A percentile compares a stretch with the other conserved stretches of the same genome.
phyloP scores from a whole-genome alignment of 1,140 invertebrate genomes.

The Cepaea nemoralis region DNA sequence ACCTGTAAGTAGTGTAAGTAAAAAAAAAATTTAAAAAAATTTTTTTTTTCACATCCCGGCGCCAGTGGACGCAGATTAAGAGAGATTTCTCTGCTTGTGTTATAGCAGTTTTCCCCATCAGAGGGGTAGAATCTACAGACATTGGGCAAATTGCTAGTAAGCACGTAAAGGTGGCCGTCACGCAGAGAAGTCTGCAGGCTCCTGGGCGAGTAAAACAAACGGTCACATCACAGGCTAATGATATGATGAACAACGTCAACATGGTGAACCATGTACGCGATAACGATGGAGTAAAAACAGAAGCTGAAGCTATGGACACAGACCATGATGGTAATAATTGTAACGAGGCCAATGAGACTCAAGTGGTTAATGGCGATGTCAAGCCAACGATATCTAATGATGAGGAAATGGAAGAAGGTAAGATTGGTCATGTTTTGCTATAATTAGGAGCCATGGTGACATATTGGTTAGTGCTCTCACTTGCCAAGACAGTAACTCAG shows the following conservation, averaged over 20 bases:
- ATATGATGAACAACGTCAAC: slow-evolving; percentile 72
- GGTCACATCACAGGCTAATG: slow-evolving; percentile 69
- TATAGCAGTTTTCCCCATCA: slow-evolving; percentile 57
- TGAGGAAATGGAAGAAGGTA: slow-evolving; percentile 79
- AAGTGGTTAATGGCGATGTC: slow-evolving; percentile 75
- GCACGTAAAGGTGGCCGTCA: slow-evolving; percentile 85
- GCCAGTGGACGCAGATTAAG: slow-evolving; percentile 24
- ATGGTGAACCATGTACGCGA: slow-evolving; percentile 84
- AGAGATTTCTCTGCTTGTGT: slow-evolving; percentile 13
- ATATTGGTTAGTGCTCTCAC: too few relatives aligned
- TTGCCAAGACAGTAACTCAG: too few relatives aligned
- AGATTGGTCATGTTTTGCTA: too few relatives aligned
- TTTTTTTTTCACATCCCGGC: slow-evolving; percentile 68
- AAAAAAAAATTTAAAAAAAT: too few relatives aligned
- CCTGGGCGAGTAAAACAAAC: slow-evolving; percentile 71
- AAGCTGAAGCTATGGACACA: slow-evolving; percentile 85
- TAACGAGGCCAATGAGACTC: slow-evolving; percentile 70
- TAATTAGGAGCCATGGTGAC: too few relatives aligned
- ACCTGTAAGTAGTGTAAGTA: too few relatives aligned
- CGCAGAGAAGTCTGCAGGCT: slow-evolving; percentile 77
- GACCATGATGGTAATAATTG: slow-evolving; percentile 82
- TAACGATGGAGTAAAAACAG: slow-evolving; percentile 75
- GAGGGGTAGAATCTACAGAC: slow-evolving; percentile 73
- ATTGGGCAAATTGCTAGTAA: slow-evolving; percentile 90
- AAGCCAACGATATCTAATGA: slow-evolving; percentile 72